phyloP scores from a whole-genome alignment of 2,113 vertebrate genomes.

The Cynocephalus volans region DNA sequence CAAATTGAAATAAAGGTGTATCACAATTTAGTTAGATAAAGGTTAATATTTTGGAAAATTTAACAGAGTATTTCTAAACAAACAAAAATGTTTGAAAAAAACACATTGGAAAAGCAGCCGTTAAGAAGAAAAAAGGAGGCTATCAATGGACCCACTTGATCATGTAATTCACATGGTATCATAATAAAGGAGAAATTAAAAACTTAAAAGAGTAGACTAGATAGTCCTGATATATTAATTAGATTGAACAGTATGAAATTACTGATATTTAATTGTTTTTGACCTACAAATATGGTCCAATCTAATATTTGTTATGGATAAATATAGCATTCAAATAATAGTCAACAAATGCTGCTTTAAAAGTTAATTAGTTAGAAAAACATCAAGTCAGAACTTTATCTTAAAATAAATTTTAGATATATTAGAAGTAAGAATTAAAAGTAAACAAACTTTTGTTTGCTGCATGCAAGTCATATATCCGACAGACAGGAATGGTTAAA shows the following conservation, averaged over 20 bases:
- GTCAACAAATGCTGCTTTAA: background rate
- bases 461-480: background rate
- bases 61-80: background rate
- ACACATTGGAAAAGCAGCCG: background rate
- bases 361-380: background rate
- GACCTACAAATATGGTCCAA: background rate
- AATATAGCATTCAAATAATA: background rate
- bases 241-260: background rate
- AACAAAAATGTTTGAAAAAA: background rate
- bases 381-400: background rate
- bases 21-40: conserved; percentile 34
- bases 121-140: background rate
- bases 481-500: background rate
- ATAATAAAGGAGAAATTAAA: background rate
- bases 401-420: conserved; percentile 2
- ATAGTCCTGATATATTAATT: background rate
- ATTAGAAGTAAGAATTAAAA: background rate
- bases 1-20: background rate
- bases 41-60: background rate
- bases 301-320: background rate
- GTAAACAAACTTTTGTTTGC: background rate
- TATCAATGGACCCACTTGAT: background rate
- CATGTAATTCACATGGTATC: background rate
- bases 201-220: background rate
- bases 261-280: background rate